A percentile compares a stretch with the other conserved stretches of the same genome.
Evolutionary conservation across 64 coral and sea anemone genomes (phyloP).

Genomic region (Acropora yongei): DNA sequence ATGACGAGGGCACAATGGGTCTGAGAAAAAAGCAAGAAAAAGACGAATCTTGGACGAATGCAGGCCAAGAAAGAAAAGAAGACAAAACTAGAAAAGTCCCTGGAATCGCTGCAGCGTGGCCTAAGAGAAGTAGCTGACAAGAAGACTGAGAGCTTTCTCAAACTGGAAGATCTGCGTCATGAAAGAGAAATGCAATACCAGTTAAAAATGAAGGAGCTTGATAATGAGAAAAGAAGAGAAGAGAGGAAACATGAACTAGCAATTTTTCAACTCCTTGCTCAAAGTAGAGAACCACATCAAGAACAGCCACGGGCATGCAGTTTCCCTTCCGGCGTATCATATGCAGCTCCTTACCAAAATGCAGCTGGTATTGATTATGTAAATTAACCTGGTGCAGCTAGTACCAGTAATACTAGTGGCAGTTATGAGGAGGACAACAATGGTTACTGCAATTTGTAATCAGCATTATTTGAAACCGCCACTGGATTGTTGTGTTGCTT

Average conservation of each 20-base stretch:
- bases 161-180: not conserved
- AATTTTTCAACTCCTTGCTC: not conserved
- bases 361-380: no score
- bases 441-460: no score
- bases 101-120: not conserved
- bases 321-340: no score
- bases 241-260: not conserved
- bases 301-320: not conserved
- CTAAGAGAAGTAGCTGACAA: not conserved
- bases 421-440: no score
- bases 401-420: no score
- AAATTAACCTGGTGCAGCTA: no score
- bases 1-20: not conserved
- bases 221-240: slow-evolving; percentile 1
- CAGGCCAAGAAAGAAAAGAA: not conserved
- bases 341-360: no score
- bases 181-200: not conserved
- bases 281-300: not conserved
- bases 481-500: no score
- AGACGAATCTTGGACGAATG: not conserved
- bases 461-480: no score
- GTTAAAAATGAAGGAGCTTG: slow-evolving; percentile 1
- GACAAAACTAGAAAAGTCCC: not conserved
- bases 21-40: not conserved
- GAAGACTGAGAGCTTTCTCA: not conserved